These are phyloP conservation scores for Microctonus aethiopoides DNA, from an alignment of 2,888 invertebrate genomes.

Conservation along the genomic window DNA sequence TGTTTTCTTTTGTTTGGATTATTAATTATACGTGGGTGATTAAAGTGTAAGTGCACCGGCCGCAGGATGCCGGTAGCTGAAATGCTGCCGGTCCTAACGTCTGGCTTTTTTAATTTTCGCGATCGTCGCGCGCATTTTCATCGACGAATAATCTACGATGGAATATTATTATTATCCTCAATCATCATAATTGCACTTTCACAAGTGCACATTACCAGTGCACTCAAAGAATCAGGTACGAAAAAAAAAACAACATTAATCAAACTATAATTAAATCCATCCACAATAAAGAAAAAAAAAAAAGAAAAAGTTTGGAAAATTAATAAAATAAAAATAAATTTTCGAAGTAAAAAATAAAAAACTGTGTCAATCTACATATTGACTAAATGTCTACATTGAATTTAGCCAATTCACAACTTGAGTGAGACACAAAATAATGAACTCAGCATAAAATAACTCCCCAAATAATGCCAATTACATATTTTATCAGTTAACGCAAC, in stretches of 20 bases:
- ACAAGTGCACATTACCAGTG: constrained; percentile 35
- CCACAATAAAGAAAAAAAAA: not conserved
- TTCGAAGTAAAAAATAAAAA: not conserved
- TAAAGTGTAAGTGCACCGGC: constrained; percentile 47
- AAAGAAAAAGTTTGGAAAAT: not conserved
- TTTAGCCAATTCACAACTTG: constrained; percentile 7
- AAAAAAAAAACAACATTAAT: no score
- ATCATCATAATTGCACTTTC: constrained; percentile 32
- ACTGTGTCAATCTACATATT: not conserved
- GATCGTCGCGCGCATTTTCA: constrained; percentile 28
- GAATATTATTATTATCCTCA: constrained; percentile 36
- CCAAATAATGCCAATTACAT: not conserved
- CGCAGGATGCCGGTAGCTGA: constrained; percentile 61
- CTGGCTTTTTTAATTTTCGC: constrained; percentile 44
- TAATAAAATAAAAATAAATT: no score
- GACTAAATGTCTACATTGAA: not conserved
- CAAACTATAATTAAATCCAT: not conserved
- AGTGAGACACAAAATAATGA: not conserved
- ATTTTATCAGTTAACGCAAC: not conserved
- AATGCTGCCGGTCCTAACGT: constrained; percentile 56
- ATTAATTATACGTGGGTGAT: constrained; percentile 30
- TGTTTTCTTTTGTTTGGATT: constrained; percentile 10
- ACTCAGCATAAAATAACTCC: not conserved
- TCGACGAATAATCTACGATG: constrained; percentile 26
- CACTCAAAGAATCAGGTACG: constrained; percentile 37